These are phyloP conservation scores for Phalloptychus januarius DNA, from an alignment of 2,797 vertebrate genomes.

Conservation along the genomic window DNA sequence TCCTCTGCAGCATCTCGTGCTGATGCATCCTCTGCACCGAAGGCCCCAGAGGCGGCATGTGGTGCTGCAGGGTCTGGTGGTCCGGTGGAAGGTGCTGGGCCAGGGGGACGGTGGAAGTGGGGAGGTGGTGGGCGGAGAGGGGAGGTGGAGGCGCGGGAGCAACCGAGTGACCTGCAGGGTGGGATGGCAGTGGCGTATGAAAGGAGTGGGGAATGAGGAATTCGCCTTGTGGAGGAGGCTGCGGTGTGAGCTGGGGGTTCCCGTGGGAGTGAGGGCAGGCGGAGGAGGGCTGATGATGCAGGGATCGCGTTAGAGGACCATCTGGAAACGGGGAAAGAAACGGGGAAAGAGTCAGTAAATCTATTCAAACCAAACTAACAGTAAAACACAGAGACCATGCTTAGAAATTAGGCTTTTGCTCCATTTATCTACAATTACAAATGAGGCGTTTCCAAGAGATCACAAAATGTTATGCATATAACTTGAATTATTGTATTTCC, in stretches of 20 bases:
- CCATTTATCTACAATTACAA: not conserved
- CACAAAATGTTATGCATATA: not conserved
- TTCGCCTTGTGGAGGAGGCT: conserved; percentile 89
- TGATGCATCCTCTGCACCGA: conserved; percentile 92
- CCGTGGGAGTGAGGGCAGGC: conserved; percentile 94
- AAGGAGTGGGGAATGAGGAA: conserved; percentile 97
- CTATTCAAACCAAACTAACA: not conserved
- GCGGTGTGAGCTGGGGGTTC: conserved; percentile 90
- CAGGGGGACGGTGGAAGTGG: conserved; percentile 86
- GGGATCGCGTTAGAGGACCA: conserved; percentile 90
- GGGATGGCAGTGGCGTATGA: conserved; percentile 89
- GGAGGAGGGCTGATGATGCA: conserved; percentile 93
- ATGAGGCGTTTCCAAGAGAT: not conserved
- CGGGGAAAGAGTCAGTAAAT: not conserved
- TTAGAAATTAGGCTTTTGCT: not conserved
- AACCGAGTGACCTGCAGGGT: conserved; percentile 88
- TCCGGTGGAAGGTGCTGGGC: conserved; percentile 91
- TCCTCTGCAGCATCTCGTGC: conserved; percentile 95
- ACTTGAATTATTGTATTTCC: not conserved
- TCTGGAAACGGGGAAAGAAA: conserved; percentile 74
- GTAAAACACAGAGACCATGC: not conserved
- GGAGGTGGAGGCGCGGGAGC: conserved; percentile 83
- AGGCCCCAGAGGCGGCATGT: conserved; percentile 89
- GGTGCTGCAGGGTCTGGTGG: conserved; percentile 91
- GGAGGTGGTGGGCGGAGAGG: conserved; percentile 86